phyloP scores from a whole-genome alignment of 2,113 vertebrate species.

The Podarcis muralis region DNA sequence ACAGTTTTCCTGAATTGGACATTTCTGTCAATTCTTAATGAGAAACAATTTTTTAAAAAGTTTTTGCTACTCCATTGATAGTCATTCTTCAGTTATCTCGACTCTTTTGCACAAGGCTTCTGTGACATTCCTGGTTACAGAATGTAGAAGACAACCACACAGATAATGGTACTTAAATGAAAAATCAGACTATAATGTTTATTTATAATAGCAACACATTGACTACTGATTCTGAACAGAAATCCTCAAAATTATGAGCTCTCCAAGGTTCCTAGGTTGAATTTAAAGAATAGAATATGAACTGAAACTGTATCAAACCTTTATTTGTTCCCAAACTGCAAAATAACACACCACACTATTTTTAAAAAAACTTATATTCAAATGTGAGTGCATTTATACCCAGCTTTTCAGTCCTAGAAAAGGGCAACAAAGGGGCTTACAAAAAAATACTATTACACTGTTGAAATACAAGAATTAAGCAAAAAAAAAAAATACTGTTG shows the following conservation, averaged over 20 bases:
- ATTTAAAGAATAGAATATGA: neutral
- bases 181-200: neutral
- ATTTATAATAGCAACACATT: neutral
- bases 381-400: neutral
- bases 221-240: neutral
- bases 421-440: too few relatives aligned
- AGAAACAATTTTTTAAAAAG: neutral
- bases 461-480: too few relatives aligned
- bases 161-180: neutral
- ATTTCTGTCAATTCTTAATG: neutral
- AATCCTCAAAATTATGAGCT: neutral
- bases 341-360: neutral
- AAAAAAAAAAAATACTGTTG: neutral
- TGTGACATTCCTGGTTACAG: neutral
- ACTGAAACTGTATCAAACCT: neutral
- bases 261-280: neutral
- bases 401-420: neutral
- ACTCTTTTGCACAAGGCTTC: neutral
- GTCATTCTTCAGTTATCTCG: neutral
- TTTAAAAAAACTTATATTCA: neutral
- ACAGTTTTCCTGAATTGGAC: neutral
- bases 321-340: neutral
- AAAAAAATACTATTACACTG: too few relatives aligned
- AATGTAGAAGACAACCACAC: neutral
- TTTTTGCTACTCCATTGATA: neutral